Base-by-base conservation (phyloP, 92 coral and sea anemone species). In the Desmophyllum pertusum region DNA sequence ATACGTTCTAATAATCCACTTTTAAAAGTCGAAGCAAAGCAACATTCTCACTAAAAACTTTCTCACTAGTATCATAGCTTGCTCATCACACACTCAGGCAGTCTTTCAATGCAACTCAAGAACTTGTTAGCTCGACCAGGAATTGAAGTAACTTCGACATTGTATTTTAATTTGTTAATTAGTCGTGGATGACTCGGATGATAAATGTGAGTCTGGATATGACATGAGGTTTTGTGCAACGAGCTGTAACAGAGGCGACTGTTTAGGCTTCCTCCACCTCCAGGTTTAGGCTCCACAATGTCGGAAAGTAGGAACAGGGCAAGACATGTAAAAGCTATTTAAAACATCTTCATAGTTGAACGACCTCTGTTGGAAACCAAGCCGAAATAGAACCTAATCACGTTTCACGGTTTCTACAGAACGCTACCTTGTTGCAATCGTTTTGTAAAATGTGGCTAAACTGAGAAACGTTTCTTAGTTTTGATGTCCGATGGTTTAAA, bases 221-320 rank as follows among this genome's bases (percentile, higher is more conserved):
- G 80, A 76, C 65, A 36, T 33, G 4, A 76, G 23, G 38, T 76
- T 52, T 17, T 76, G 80, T 76, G 80, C 48, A 43, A 43, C 46
- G 10, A 42, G 39, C 59, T 80, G 84, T 19, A 41, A 62, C 55
- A 68, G 84, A 68, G 75, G 84, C 0, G 84, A 80, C 62, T 80
- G 84, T 33, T 29, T 76, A 10, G 84, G 84, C 48, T 65, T 33
- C 6, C 84, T 65, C 50, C 84, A 73, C 77, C 77, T 73, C 25
- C 61, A 43, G 77, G 77, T 38, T 45, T 73, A 3, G 61, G 37
- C 41, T 42, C 77, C 40, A 73, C 77, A 14, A 43, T 18, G 19
- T 43, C 57, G 57, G 35, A 37, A 31, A 73, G 19, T 38, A 73
- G 39, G 61, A 73, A 73, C 25, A 73, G 27, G 23, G 11, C 77